These are phyloP conservation scores for Pantherophis guttatus DNA, from an alignment of 2,113 vertebrate species.

Conservation along the genomic window DNA sequence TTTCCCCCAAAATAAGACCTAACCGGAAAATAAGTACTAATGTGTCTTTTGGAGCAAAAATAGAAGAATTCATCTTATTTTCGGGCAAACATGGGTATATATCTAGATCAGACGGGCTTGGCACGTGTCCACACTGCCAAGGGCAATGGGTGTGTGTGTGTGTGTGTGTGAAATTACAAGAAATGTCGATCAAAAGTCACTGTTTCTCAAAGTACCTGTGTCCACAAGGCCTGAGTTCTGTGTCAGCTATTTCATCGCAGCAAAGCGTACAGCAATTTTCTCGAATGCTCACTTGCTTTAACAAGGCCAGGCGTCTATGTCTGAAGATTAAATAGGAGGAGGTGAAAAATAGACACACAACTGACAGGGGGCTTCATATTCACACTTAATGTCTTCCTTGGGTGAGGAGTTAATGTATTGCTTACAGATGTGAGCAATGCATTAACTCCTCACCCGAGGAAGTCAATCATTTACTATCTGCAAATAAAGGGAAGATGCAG, in stretches of 20 bases:
- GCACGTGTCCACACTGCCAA: no score
- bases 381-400: neutral
- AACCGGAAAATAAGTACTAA: no score
- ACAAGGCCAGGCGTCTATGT: slow-evolving; percentile 90
- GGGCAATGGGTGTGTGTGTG: neutral
- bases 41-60: no score
- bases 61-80: no score
- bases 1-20: no score
- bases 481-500: neutral
- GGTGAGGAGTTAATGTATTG: no score
- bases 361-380: accelerated
- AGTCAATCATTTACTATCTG: neutral
- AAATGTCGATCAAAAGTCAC: neutral
- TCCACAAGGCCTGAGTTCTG: slow-evolving; percentile 92
- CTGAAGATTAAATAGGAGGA: slow-evolving; percentile 59
- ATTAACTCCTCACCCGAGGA: neutral
- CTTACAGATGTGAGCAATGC: neutral
- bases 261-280: slow-evolving; percentile 99
- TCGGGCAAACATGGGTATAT: no score
- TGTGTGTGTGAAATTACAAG: neutral
- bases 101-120: neutral
- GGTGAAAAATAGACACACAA: accelerated
- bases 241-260: slow-evolving; percentile 96
- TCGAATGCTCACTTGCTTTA: slow-evolving; percentile 97
- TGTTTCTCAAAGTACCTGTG: slow-evolving; percentile 78